phyloP scores from a whole-genome alignment of 92 coral and sea anemone species.

The Siderastrea siderea region DNA sequence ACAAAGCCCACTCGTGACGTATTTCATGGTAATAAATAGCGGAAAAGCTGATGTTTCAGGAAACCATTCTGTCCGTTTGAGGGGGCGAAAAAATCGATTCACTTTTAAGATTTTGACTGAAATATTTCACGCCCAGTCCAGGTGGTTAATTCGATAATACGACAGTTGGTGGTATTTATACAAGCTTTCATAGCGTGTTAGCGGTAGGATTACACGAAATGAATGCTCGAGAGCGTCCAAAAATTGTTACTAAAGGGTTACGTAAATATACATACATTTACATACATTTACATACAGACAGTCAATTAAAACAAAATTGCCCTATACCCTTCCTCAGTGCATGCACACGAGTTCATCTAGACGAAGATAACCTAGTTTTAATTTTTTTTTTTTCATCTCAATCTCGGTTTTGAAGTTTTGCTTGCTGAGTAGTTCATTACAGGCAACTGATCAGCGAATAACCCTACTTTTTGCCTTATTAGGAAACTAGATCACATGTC shows the following conservation, averaged over 20 bases:
- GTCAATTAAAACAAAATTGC: not conserved
- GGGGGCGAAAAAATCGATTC: not conserved
- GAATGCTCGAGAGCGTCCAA: too few species aligned
- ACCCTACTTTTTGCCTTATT: too few species aligned
- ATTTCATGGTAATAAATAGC: not conserved
- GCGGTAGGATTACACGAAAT: too few species aligned
- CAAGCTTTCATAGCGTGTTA: too few species aligned
- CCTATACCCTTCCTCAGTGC: not conserved
- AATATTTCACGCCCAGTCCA: not conserved
- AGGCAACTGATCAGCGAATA: too few species aligned
- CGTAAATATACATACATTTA: too few species aligned
- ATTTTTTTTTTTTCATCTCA: not conserved
- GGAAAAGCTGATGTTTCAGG: not conserved
- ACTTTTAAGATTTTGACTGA: not conserved
- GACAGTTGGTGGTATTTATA: too few species aligned
- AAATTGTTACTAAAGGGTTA: not conserved
- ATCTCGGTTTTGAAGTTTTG: not conserved
- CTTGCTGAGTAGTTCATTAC: too few species aligned
- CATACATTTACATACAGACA: not conserved
- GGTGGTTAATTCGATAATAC: too few species aligned
- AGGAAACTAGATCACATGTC: too few species aligned
- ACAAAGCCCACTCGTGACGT: conserved; percentile 1
- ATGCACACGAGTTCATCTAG: not conserved
- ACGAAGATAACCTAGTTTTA: not conserved
- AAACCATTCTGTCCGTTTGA: not conserved